Evolutionary conservation across 1,140 invertebrate species (phyloP), one percentile per base, ranked within the genome.

Genomic region (Chymomyza costata): DNA sequence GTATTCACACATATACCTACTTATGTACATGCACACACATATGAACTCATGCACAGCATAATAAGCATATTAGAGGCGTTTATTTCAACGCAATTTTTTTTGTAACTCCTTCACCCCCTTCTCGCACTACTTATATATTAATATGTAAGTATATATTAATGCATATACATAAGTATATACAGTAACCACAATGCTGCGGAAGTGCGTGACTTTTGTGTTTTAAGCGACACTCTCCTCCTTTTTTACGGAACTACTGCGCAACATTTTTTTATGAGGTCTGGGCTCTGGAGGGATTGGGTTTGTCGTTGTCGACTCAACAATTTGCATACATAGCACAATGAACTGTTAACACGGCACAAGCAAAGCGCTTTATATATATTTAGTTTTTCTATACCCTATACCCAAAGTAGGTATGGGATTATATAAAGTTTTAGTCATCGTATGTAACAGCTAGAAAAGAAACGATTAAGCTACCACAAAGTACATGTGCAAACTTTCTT

Each of bases 121-220:
- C n/a, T n/a, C n/a, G n/a, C n/a, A 18, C 2, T 18, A 19, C 15
- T n/a, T 8, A 31, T 1, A 10, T 16, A 45, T 6, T 17, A 32
- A 5, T 16, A 31, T 35, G 31, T 3, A 21, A 16, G 21, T 25
- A 49, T 5, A 7, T 30, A 14, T 28, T 21, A 28, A 50, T 15
- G 8, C 15, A 37, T 16, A 10, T 30, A n/a, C 19, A 47, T 40
- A 6, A 13, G 7, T 28, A 31, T 15, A 13, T 34, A 14, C 14
- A 41, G 53, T 30, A 13, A n/a, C 25, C 30, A 30, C 47, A 15
- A 55, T 39, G 32, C 54, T 71, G 52, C 71, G 71, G 71, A 78
- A 80, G 71, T 78, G 73, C 71, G 71, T 78, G 71, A 78, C 73
- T 78, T 71, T 71, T 37, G 63, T 58, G 55, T 80, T 80, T 80